phyloP scores from a whole-genome alignment of 2,888 invertebrate genomes.

The Penaeus monodon region DNA sequence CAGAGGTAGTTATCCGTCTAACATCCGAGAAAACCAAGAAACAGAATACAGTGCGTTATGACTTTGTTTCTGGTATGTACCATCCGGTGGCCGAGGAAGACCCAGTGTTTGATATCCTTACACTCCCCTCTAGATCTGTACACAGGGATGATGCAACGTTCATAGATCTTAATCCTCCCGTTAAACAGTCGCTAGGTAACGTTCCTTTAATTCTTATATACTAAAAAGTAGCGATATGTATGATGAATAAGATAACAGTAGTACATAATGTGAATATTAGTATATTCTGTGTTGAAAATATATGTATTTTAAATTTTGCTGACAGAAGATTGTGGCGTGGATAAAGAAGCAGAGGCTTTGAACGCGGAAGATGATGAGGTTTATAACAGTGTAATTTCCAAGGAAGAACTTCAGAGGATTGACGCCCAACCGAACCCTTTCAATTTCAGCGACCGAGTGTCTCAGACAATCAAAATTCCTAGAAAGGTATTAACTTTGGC shows the following conservation, averaged over 20 bases:
- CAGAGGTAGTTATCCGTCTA: conserved; percentile 36
- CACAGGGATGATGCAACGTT: conserved; percentile 9
- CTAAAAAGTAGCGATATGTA: no score
- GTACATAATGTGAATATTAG: no score
- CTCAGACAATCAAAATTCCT: conserved; percentile 41
- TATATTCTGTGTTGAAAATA: no score
- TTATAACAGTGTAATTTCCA: conserved; percentile 45
- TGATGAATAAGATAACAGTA: no score
- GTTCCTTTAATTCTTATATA: no score
- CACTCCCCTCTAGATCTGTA: conserved; percentile 34
- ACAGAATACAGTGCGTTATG: conserved; percentile 27
- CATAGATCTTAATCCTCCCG: no score
- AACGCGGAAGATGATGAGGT: conserved; percentile 31
- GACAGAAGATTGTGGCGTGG: background rate
- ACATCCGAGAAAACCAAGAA: conserved; percentile 21
- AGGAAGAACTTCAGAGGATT: conserved; percentile 49
- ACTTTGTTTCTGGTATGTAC: conserved; percentile 27
- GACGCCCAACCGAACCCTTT: conserved; percentile 64
- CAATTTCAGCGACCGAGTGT: conserved; percentile 63
- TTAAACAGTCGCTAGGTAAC: no score
- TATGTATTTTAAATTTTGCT: no score
- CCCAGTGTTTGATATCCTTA: conserved; percentile 34
- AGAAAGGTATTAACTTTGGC: no score
- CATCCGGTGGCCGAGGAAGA: conserved; percentile 26
- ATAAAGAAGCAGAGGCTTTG: background rate